Evolutionary conservation across 2,797 vertebrate species (phyloP).

Genomic region (Alosa sapidissima): DNA sequence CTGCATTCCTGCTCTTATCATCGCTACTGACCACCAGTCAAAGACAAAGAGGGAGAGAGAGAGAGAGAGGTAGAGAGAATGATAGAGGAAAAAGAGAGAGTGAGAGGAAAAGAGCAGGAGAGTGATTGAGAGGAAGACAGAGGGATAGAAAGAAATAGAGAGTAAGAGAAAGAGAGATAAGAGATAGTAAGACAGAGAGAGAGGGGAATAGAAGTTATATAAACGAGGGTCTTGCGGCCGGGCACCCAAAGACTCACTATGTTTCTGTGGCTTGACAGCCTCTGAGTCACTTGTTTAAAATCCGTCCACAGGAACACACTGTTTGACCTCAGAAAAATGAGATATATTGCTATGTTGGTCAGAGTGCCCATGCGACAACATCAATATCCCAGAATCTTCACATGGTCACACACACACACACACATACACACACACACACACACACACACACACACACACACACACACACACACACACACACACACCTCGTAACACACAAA

Average conservation of each 20-base stretch:
- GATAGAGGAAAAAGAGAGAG: background rate
- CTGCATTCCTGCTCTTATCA: background rate
- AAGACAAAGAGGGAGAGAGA: constrained; percentile 39
- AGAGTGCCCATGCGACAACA: background rate
- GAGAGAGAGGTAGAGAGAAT: constrained; percentile 7
- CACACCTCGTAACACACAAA: background rate
- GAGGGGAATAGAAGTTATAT: background rate
- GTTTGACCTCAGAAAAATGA: background rate
- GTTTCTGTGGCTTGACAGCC: background rate
- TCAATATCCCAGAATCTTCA: background rate
- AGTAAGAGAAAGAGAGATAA: constrained; percentile 26
- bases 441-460: constrained; percentile 17
- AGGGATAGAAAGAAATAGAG: constrained; percentile 13
- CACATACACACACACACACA: background rate
- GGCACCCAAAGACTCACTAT: background rate
- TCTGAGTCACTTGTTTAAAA: constrained; percentile 5
- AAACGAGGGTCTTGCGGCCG: background rate
- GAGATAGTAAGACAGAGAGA: background rate
- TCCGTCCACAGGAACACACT: background rate
- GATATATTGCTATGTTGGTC: background rate
- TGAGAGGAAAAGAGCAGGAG: background rate
- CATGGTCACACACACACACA: constrained; percentile 7
- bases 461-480: constrained; percentile 8
- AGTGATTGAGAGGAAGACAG: constrained; percentile 12
- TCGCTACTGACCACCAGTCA: background rate